Percentiles rank a stretch among this genome's conserved stretches.
Evolutionary conservation across 2,113 vertebrate species (phyloP).

Genomic region (Planiliza haematocheilus): DNA sequence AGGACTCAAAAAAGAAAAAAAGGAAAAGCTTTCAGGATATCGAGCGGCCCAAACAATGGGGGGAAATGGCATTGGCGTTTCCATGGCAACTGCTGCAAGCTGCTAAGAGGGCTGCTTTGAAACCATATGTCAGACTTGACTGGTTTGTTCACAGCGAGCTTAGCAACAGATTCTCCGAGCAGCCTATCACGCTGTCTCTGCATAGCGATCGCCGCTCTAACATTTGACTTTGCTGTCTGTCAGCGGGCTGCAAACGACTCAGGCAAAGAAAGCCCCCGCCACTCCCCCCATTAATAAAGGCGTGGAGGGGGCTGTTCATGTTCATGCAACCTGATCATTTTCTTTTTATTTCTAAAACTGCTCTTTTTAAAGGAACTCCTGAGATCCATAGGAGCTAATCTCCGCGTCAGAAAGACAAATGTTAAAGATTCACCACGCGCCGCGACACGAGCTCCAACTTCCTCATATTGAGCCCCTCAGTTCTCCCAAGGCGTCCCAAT

Average conservation of each 20-base stretch:
- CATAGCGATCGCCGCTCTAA: slow-evolving; percentile 38
- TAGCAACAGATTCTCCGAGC: slow-evolving; percentile 80
- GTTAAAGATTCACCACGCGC: slow-evolving; percentile 7
- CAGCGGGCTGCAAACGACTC: slow-evolving; percentile 24
- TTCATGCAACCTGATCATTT: not conserved
- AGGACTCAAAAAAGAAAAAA: slow-evolving; percentile 23
- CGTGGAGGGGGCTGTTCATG: too few species aligned
- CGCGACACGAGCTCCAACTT: slow-evolving; percentile 21
- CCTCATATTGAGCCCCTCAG: not conserved
- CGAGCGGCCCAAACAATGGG: slow-evolving; percentile 77
- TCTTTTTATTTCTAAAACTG: not conserved
- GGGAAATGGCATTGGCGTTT: slow-evolving; percentile 81
- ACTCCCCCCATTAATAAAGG: not conserved
- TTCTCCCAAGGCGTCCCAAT: not conserved
- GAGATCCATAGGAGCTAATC: slow-evolving; percentile 43
- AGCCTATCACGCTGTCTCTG: slow-evolving; percentile 68
- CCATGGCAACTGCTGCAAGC: slow-evolving; percentile 84
- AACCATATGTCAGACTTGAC: slow-evolving; percentile 84
- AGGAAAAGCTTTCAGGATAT: slow-evolving; percentile 72
- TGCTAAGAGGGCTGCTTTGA: slow-evolving; percentile 81
- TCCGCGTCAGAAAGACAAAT: slow-evolving; percentile 35
- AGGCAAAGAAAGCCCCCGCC: slow-evolving; percentile 3
- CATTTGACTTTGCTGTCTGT: slow-evolving; percentile 64
- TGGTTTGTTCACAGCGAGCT: slow-evolving; percentile 80
- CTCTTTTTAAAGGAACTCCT: slow-evolving; percentile 24